phyloP scores from a whole-genome alignment of 2,797 vertebrate genomes.

The Garrulus glandarius region DNA sequence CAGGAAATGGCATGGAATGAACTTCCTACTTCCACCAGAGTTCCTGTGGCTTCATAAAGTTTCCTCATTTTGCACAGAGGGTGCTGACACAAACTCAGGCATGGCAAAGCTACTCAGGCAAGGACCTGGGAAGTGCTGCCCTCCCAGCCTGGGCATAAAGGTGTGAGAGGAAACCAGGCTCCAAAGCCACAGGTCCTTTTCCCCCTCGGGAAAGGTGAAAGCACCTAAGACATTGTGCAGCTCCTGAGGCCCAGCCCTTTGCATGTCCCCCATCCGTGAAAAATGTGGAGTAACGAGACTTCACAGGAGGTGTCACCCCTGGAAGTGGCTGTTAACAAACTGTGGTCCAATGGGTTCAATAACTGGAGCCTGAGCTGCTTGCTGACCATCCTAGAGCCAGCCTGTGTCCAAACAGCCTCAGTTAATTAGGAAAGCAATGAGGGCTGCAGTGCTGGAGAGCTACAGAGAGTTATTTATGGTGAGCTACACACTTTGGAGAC shows the following conservation, averaged over 20 bases:
- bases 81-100: neutral
- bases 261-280: neutral
- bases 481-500: neutral
- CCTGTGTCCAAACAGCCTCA: neutral
- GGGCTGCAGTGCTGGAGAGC: neutral
- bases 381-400: neutral
- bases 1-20: rapidly evolving
- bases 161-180: neutral
- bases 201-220: neutral
- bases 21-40: rapidly evolving
- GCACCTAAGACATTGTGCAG: neutral
- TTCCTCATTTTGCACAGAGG: neutral
- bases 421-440: neutral
- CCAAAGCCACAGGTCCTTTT: rapidly evolving
- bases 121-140: neutral
- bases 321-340: neutral
- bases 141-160: neutral
- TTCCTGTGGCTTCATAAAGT: neutral
- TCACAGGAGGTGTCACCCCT: neutral
- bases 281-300: neutral
- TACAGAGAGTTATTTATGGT: neutral
- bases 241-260: neutral
- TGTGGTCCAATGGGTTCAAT: neutral
- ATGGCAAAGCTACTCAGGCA: neutral
- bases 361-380: neutral